Conservation (phyloP, 2,113 vertebrate species). For the Gnathonemus longibarbis region DNA sequence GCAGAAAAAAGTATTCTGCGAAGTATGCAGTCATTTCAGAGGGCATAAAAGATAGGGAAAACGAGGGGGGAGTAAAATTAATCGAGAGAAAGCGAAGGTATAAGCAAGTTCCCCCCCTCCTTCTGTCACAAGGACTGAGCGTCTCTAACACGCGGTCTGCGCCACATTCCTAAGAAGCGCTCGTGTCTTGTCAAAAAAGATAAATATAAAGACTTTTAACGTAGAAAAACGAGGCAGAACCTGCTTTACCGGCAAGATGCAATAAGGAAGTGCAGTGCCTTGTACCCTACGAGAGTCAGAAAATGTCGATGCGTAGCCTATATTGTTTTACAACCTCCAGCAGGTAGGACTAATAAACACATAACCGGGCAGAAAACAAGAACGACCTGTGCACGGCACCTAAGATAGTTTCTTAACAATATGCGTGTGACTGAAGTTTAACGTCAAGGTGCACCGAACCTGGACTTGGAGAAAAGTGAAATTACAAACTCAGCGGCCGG, state of each 20-base stretch:
- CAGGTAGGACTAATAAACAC: neutral
- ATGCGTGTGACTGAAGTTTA: neutral
- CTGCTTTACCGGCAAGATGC: constrained; percentile 20
- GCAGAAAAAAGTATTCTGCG: neutral
- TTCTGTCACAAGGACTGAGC: constrained; percentile 8
- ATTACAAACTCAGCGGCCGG: neutral
- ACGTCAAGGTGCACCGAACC: constrained; percentile 5
- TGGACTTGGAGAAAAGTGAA: constrained; percentile 14
- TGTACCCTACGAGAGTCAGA: constrained; percentile 8
- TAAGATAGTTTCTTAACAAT: neutral
- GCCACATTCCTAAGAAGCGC: constrained; percentile 11
- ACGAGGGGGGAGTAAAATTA: neutral
- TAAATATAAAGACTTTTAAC: neutral
- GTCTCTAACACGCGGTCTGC: constrained; percentile 20
- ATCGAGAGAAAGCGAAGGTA: neutral
- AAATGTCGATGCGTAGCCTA: constrained; percentile 4
- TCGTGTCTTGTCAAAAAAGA: constrained; percentile 2
- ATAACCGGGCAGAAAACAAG: neutral
- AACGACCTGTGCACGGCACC: neutral
- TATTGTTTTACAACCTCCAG: neutral
- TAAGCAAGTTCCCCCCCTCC: neutral
- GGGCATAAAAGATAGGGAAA: neutral
- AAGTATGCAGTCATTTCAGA: neutral
- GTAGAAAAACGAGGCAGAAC: neutral
- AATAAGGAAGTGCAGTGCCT: constrained; percentile 40